phyloP scores from a whole-genome alignment of 2,113 vertebrate species.

The Saimiri boliviensis region DNA sequence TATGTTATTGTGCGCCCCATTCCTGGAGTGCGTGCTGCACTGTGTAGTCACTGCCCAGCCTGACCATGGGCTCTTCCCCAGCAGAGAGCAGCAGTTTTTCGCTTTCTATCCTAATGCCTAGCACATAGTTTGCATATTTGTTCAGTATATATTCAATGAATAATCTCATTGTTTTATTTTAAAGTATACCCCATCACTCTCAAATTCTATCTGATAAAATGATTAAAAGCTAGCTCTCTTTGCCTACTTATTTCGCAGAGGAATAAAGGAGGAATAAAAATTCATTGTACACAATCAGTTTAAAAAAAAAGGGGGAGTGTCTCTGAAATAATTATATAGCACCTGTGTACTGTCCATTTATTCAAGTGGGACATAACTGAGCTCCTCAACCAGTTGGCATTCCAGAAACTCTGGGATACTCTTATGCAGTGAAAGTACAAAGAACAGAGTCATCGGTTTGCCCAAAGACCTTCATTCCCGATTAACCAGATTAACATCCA shows the following conservation, averaged over 20 bases:
- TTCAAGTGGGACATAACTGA: neutral
- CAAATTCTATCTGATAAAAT: neutral
- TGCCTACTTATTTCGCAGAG: neutral
- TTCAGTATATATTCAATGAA: neutral
- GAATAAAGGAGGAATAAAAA: neutral
- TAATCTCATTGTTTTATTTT: neutral
- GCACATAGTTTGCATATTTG: neutral
- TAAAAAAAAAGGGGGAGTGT: neutral
- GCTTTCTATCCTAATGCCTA: neutral
- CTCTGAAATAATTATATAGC: neutral
- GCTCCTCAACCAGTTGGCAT: neutral
- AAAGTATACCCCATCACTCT: neutral
- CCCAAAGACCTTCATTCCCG: neutral
- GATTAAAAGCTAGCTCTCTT: neutral
- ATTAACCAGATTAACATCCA: neutral
- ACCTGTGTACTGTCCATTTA: neutral
- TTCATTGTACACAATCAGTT: neutral
- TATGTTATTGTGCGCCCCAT: neutral
- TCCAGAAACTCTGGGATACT: neutral
- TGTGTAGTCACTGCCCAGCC: rapidly evolving
- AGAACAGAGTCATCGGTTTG: neutral
- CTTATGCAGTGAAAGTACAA: neutral
- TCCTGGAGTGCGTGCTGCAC: rapidly evolving
- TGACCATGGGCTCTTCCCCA: neutral
- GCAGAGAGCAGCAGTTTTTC: neutral